These are phyloP conservation scores for Goniozus legneri DNA, from an alignment of 1,140 invertebrate genomes.

Conservation along the genomic window DNA sequence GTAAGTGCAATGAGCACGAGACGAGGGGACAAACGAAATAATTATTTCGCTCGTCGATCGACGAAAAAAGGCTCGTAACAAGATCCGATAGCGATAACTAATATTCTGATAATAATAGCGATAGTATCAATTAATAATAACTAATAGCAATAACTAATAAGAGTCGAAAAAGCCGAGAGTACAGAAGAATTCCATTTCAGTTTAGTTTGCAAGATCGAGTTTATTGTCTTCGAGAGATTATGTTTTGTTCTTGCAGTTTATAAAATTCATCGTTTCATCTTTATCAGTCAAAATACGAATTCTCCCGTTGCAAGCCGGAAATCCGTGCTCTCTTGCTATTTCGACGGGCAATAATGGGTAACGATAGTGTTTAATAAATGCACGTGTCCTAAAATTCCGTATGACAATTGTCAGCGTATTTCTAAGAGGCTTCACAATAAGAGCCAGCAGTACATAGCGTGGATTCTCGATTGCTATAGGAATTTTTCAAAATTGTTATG, in stretches of 20 bases:
- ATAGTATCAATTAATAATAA: constrained; percentile 38
- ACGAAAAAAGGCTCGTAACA: constrained; percentile 24
- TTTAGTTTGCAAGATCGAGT: not conserved
- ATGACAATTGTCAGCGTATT: constrained; percentile 54
- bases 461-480: too few relatives aligned
- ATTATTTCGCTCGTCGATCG: constrained; percentile 31
- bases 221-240: not conserved
- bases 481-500: too few relatives aligned
- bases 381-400: constrained; percentile 45
- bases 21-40: constrained; percentile 29
- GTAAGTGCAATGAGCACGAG: too few relatives aligned
- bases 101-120: constrained; percentile 34
- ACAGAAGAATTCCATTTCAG: constrained; percentile 1
- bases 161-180: constrained; percentile 7
- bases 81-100: constrained; percentile 46
- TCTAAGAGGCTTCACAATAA: too few relatives aligned
- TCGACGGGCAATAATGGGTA: constrained; percentile 24
- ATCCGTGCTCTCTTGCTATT: constrained; percentile 6
- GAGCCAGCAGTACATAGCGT: too few relatives aligned
- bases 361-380: constrained; percentile 49
- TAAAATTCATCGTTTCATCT: not conserved
- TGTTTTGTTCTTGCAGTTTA: not conserved
- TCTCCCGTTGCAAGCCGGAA: too few relatives aligned
- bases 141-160: constrained; percentile 40
- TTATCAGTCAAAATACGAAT: too few relatives aligned